Conservation (phyloP, 2,888 invertebrate genomes). For the Philereme transversata region DNA sequence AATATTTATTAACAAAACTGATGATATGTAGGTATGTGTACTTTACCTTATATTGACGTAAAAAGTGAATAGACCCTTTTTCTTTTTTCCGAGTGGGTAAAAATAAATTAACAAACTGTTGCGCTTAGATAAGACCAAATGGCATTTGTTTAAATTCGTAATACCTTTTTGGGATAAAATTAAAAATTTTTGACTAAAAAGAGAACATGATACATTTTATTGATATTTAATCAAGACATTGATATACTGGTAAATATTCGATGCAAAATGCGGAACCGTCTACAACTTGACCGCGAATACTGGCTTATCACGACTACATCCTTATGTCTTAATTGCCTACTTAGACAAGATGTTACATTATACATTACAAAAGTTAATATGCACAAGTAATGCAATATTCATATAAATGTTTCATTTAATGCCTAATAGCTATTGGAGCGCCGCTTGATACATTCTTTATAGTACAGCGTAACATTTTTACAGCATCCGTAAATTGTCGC, state of each 20-base stretch:
- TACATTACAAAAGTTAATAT: constrained; percentile 6
- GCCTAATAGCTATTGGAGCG: background rate
- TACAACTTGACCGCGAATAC: constrained; percentile 7
- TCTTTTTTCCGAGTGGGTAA: too few species aligned
- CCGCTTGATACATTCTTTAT: background rate
- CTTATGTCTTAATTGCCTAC: constrained; percentile 22
- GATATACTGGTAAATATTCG: background rate
- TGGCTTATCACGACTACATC: constrained; percentile 10
- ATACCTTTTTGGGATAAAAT: too few species aligned
- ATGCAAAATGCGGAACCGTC: constrained; percentile 2
- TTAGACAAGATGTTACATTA: constrained; percentile 14
- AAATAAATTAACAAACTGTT: too few species aligned
- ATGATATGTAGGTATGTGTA: constrained; percentile 13
- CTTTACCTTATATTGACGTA: constrained; percentile 9
- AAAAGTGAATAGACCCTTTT: background rate
- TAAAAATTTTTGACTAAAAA: too few species aligned
- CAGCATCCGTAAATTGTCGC: too few species aligned
- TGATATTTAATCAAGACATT: too few species aligned
- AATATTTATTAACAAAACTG: constrained; percentile 19
- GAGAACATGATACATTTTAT: too few species aligned
- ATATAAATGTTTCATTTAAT: constrained; percentile 8
- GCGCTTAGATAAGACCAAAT: too few species aligned
- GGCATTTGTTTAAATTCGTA: too few species aligned
- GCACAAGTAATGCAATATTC: constrained; percentile 11
- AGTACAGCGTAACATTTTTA: too few species aligned